phyloP scores from a whole-genome alignment of 2,113 vertebrate genomes.

The Malaclemys terrapin region DNA sequence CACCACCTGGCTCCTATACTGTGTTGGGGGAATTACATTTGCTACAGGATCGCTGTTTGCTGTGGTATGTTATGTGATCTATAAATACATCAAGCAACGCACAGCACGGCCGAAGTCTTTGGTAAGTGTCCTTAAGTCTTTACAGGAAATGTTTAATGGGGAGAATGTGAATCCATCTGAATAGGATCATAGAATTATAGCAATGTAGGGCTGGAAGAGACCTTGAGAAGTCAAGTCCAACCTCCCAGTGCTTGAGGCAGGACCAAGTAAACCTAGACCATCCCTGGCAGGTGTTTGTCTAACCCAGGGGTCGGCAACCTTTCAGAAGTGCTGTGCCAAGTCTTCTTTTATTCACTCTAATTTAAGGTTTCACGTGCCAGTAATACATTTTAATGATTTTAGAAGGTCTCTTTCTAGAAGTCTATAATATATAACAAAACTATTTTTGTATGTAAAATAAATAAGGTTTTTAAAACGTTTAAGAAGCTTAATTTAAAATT shows the following conservation, averaged over 20 bases:
- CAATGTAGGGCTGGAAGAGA: no score
- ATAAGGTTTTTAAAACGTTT: no score
- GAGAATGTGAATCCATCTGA: neutral
- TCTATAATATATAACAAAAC: no score
- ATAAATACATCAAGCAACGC: slow-evolving; percentile 75
- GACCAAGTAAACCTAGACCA: neutral
- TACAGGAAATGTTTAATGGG: neutral
- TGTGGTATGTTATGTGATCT: slow-evolving; percentile 51
- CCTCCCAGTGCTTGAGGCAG: neutral
- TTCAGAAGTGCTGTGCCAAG: no score
- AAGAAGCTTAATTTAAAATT: no score
- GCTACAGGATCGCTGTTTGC: slow-evolving; percentile 49
- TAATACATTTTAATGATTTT: no score
- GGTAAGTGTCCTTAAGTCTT: slow-evolving; percentile 69
- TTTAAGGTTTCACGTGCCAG: no score
- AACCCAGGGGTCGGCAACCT: neutral
- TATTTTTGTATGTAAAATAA: no score
- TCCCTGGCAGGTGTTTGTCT: neutral
- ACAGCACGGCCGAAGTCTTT: slow-evolving; percentile 72
- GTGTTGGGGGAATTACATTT: slow-evolving; percentile 51
- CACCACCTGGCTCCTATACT: slow-evolving; percentile 73
- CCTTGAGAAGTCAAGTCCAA: neutral
- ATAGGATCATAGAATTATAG: neutral
- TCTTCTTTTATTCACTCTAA: no score
- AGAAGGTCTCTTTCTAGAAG: no score